Conservation (phyloP, 2,797 vertebrate species). For the Onychomys torridus region DNA sequence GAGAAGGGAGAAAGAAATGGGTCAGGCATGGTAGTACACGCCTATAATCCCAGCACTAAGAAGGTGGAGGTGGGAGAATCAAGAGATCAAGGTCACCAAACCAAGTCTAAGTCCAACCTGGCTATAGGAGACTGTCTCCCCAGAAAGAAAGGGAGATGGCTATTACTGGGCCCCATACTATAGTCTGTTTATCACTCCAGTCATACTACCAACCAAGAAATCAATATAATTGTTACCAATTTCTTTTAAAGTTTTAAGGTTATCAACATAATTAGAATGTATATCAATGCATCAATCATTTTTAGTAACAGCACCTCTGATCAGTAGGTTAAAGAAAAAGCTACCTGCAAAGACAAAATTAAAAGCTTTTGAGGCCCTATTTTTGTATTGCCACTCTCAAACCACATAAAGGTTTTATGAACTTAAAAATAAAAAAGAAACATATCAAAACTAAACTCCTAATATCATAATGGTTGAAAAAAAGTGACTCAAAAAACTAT, state of each 20-base stretch:
- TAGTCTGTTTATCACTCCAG: neutral
- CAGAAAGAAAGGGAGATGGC: neutral
- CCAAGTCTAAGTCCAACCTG: neutral
- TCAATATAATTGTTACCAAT: neutral
- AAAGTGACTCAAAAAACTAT: neutral
- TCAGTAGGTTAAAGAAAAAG: neutral
- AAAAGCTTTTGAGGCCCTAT: slow-evolving; percentile 13
- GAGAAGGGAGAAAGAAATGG: neutral
- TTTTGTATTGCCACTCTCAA: slow-evolving; percentile 23
- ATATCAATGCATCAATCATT: neutral
- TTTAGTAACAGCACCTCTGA: slow-evolving; percentile 46
- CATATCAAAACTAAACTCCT: slow-evolving; percentile 56
- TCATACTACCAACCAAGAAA: neutral
- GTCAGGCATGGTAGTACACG: neutral
- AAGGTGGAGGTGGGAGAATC: neutral
- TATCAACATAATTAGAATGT: slow-evolving; percentile 62
- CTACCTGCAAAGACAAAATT: slow-evolving; percentile 49
- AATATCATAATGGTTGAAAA: slow-evolving; percentile 6
- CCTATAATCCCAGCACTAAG: neutral
- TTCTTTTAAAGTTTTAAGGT: slow-evolving; percentile 2
- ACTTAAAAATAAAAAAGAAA: slow-evolving; percentile 63
- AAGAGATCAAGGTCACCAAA: neutral
- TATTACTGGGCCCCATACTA: neutral
- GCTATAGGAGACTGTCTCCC: neutral
- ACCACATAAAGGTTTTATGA: slow-evolving; percentile 61